These are phyloP conservation scores for Muntiacus muntjak DNA, from an alignment of 2,113 vertebrate species.

Conservation along the genomic window DNA sequence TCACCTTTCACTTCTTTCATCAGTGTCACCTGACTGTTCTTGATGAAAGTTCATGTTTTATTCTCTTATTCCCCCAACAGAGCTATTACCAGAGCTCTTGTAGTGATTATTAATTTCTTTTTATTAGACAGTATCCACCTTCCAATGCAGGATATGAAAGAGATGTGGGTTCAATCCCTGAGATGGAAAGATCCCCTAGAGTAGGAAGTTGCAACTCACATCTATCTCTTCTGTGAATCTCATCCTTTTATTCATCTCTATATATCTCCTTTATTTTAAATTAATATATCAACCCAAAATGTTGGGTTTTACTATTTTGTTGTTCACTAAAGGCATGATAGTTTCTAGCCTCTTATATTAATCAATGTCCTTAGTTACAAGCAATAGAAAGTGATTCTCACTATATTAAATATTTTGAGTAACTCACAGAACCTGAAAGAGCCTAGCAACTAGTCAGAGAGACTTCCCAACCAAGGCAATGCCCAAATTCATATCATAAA, in stretches of 20 bases:
- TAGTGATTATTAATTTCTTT: neutral
- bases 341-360: neutral
- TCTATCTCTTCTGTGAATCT: neutral
- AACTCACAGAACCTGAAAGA: neutral
- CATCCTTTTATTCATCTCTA: neutral
- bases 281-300: neutral
- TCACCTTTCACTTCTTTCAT: neutral
- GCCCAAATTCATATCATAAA: neutral
- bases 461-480: neutral
- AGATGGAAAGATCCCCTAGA: neutral
- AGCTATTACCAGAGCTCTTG: neutral
- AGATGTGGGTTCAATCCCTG: neutral
- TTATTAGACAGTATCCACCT: neutral
- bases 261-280: neutral
- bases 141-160: neutral
- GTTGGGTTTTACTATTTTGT: neutral
- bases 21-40: neutral
- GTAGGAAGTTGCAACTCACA: neutral
- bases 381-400: constrained; percentile 1
- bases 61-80: neutral
- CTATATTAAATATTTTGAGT: neutral
- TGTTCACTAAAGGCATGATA: neutral
- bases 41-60: neutral
- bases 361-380: neutral
- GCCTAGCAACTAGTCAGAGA: neutral